Conservation (phyloP, 1,140 invertebrate species). For the Apolygus lucorum region DNA sequence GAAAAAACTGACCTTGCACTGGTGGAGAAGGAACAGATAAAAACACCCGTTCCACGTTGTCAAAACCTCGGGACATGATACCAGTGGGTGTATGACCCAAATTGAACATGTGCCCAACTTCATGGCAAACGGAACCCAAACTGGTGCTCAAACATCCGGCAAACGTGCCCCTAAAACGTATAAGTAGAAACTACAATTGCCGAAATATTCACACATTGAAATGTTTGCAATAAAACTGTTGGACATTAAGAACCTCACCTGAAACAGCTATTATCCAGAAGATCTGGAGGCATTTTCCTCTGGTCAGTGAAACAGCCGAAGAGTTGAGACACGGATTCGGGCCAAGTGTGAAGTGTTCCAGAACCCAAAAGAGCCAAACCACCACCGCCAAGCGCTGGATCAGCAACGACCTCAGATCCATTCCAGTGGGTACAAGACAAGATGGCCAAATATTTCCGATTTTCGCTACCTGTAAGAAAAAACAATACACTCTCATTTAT, state of each 20-base stretch:
- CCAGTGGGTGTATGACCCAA: slow-evolving; percentile 82
- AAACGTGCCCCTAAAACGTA: slow-evolving; percentile 52
- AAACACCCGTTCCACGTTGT: slow-evolving; percentile 71
- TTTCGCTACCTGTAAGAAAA: slow-evolving; percentile 42
- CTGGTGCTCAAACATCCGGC: slow-evolving; percentile 87
- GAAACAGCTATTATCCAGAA: slow-evolving; percentile 85
- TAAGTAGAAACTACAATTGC: background rate
- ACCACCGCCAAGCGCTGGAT: slow-evolving; percentile 81
- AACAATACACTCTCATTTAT: no score
- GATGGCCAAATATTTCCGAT: slow-evolving; percentile 79
- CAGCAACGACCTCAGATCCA: slow-evolving; percentile 53
- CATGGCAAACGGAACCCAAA: slow-evolving; percentile 86
- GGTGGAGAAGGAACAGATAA: slow-evolving; percentile 33
- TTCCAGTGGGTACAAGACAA: slow-evolving; percentile 76
- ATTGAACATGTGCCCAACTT: slow-evolving; percentile 90
- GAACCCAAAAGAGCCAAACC: slow-evolving; percentile 84
- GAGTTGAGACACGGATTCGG: slow-evolving; percentile 60
- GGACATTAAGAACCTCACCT: slow-evolving; percentile 40
- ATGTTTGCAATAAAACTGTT: background rate
- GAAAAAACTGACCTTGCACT: background rate
- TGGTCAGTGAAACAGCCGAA: slow-evolving; percentile 48
- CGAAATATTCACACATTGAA: background rate
- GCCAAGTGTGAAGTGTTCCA: slow-evolving; percentile 86
- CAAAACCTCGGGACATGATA: slow-evolving; percentile 91
- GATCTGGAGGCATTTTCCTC: slow-evolving; percentile 54